Evolutionary conservation across 2,797 vertebrate genomes (phyloP).

Genomic region (Gymnothorax reevesii): DNA sequence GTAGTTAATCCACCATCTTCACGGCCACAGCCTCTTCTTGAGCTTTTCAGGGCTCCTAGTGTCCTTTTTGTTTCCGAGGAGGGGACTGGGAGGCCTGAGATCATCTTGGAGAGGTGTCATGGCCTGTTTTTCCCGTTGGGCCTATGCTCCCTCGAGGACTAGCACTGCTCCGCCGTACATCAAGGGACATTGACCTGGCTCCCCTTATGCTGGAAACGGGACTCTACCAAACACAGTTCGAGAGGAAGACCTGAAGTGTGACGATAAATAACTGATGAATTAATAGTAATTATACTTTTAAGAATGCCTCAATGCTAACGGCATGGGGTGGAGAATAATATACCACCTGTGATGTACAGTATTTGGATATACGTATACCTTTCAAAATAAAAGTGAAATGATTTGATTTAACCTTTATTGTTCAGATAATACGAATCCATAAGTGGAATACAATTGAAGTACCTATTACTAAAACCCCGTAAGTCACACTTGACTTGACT

Average conservation of each 20-base stretch:
- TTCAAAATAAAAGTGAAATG: background rate
- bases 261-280: background rate
- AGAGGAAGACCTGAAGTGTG: background rate
- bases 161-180: background rate
- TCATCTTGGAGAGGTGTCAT: background rate
- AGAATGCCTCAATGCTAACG: background rate
- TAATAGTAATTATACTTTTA: background rate
- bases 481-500: no score
- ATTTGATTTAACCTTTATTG: background rate
- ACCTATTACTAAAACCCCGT: no score
- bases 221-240: slow-evolving; percentile 50
- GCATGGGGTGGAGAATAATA: background rate
- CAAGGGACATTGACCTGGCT: slow-evolving; percentile 34
- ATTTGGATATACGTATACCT: background rate
- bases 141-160: background rate
- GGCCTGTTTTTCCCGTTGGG: background rate
- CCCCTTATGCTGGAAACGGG: slow-evolving; percentile 57
- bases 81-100: background rate
- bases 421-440: background rate
- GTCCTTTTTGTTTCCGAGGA: background rate
- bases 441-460: background rate
- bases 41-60: background rate
- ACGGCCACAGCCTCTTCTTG: background rate
- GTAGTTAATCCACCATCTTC: background rate
- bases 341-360: background rate